Base-by-base conservation (phyloP, 2,113 vertebrate species). In the Rhinopomastus cyanomelas region DNA sequence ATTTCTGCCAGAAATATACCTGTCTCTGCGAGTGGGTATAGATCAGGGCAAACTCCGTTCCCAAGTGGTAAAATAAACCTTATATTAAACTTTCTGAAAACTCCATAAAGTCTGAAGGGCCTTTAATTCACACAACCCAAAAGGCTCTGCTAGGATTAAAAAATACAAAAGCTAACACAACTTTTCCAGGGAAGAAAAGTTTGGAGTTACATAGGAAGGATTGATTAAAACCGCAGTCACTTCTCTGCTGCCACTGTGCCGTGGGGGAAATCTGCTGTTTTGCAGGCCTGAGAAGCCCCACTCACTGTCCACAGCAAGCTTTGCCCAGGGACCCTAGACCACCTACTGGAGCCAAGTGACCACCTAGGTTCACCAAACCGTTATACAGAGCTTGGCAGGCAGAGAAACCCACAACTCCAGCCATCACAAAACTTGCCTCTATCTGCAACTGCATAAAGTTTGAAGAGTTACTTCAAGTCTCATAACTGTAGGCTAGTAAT, bases 1-100 rank as follows among this genome's bases (percentile, higher is more conserved):
- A 73, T 34, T 56, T 89, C 62, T 79, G n/a, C 48, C 85, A 60
- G 56, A 89, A 90, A 90, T 37, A 52, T 51, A 93, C 29, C 83
- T 74, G 6, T 59, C n/a, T 66, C 29, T 71, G 59, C 46, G 20
- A 42, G 67, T 73, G 32, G 27, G 17, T 55, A 62, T 59, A 21
- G 23, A 81, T 20, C 48, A 52, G 60, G n/a, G n/a, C 34, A n/a
- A 89, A 92, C 80, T 10, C 12, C 3, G 37, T 21, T 83, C 32
- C 59, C 48, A 26, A 46, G 13, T 11, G 26, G 21, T 89, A 79
- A 92, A 86, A 81, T n/a, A 56, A 53, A 76, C 12, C 85, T 77
- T 53, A 39, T 12, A 65, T 26, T 53, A 65, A 87, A 39, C 53
- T 82, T 71, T 2, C 30, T 56, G 60, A 53, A 77, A 86, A 71